A percentile compares a stretch with the other conserved stretches of the same genome.
These are phyloP conservation scores for Solen grandis DNA, from an alignment of 1,140 invertebrate genomes.

Conservation along the genomic window DNA sequence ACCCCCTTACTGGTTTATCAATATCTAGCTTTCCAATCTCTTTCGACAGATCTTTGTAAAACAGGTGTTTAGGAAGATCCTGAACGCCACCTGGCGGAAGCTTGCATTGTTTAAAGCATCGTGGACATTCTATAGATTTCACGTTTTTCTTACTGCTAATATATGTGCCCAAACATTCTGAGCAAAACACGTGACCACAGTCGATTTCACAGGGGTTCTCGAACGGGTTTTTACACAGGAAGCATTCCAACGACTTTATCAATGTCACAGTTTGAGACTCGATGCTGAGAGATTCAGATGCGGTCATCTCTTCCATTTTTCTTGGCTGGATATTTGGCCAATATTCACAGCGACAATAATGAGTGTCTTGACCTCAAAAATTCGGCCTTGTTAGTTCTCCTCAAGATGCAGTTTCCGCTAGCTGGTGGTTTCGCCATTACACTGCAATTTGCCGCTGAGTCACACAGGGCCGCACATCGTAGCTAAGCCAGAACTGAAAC, in stretches of 20 bases:
- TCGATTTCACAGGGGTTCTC: constrained; percentile 14
- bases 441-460: too few species aligned
- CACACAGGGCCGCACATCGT: too few species aligned
- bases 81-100: constrained; percentile 2
- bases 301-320: too few species aligned
- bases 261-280: not conserved
- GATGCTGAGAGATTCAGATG: too few species aligned
- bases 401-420: too few species aligned
- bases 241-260: constrained; percentile 25
- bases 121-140: constrained; percentile 16
- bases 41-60: constrained; percentile 31
- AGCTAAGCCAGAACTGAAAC: too few species aligned
- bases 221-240: constrained; percentile 31
- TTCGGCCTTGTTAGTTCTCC: too few species aligned
- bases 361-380: too few species aligned
- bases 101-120: not conserved
- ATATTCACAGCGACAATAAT: too few species aligned
- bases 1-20: constrained; percentile 33
- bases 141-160: not conserved
- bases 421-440: too few species aligned
- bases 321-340: too few species aligned
- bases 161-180: constrained; percentile 5
- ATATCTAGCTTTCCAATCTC: constrained; percentile 2
- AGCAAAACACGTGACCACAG: constrained; percentile 52
- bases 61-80: constrained; percentile 9